Base-by-base conservation (phyloP, 2,113 vertebrate genomes). In the Pelvicachromis taeniatus region DNA sequence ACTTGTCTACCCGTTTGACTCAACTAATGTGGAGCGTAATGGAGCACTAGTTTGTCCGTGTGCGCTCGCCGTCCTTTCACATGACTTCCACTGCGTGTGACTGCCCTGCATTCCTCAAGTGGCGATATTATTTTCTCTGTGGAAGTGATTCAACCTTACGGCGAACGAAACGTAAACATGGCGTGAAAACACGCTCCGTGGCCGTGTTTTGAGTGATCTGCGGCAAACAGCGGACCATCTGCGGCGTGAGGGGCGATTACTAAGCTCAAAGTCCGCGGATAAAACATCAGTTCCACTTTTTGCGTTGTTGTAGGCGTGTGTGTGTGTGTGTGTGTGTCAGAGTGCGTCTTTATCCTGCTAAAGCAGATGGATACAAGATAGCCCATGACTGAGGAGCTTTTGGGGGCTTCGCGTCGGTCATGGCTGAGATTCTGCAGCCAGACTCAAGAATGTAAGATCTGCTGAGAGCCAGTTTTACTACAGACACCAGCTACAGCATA, bases 1-100 rank as follows among this genome's bases (percentile, higher is more conserved):
- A 1, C 40, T 2, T 2, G 33, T 21, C 59, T 52, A 13, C 70
- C 31, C 26, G 2, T 75, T 75, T 75, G 19, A 54, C 16, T 13
- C 2, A 2, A 38, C 0, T 63, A 38, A 38, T 5, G 4, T 31
- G 23, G 12, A 38, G 68, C 16, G 23, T 50, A 45, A 68, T 2
- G 53, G 10, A 23, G 29, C 16, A 12, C 7, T 63, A 55, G 45
- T 94, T 93, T 96, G 95, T 91, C 93, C 95, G 48, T 61, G 7
- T 0, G 0, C 1, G 82, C 82, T 78, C 14, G 33, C 95, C 92
- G 12, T 96, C 92, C 79, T 82, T 92, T 93, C 96, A 96, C 96
- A 96, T 96, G 96, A 96, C 95, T 93, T 8, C 31, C n/a, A 23
- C 70, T 87, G 42, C 95, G 90, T 96, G 95, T 96, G 96, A 96